Evolutionary conservation across 2,888 invertebrate genomes (phyloP).

Genomic region (Sphinx pinastri): DNA sequence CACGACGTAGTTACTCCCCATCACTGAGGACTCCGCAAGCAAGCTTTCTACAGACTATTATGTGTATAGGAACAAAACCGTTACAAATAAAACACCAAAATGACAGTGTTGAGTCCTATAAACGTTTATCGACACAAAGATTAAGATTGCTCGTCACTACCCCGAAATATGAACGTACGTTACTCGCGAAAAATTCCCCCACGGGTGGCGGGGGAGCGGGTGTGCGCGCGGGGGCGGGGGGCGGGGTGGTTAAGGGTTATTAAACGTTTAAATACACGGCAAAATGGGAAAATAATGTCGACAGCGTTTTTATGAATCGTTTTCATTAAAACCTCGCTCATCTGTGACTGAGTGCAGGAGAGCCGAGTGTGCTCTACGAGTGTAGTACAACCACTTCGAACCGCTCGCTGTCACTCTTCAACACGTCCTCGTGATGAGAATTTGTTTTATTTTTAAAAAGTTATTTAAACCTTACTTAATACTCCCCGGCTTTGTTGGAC

Average conservation of each 20-base stretch:
- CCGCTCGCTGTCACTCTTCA: neutral
- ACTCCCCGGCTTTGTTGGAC: no score
- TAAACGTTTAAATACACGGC: constrained; percentile 27
- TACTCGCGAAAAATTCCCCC: constrained; percentile 24
- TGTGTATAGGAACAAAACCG: no score
- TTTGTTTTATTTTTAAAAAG: neutral
- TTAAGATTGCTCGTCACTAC: constrained; percentile 14
- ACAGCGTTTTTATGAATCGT: constrained; percentile 20
- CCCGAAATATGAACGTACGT: constrained; percentile 25
- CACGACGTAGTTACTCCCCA: no score
- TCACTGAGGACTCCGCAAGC: no score
- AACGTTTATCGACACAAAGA: constrained; percentile 1
- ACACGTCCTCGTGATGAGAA: neutral
- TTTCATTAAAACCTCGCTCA: constrained; percentile 15
- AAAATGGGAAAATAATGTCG: constrained; percentile 26
- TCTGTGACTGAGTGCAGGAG: neutral
- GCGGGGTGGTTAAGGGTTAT: constrained; percentile 22
- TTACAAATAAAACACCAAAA: no score
- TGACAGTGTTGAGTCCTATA: neutral
- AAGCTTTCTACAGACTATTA: no score
- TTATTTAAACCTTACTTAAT: neutral
- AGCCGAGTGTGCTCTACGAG: neutral
- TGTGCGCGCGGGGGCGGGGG: neutral
- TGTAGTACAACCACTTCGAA: neutral
- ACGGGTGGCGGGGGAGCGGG: neutral